Evolutionary conservation across 2,888 invertebrate genomes (phyloP).

Genomic region (Monoplex corrugatus): DNA sequence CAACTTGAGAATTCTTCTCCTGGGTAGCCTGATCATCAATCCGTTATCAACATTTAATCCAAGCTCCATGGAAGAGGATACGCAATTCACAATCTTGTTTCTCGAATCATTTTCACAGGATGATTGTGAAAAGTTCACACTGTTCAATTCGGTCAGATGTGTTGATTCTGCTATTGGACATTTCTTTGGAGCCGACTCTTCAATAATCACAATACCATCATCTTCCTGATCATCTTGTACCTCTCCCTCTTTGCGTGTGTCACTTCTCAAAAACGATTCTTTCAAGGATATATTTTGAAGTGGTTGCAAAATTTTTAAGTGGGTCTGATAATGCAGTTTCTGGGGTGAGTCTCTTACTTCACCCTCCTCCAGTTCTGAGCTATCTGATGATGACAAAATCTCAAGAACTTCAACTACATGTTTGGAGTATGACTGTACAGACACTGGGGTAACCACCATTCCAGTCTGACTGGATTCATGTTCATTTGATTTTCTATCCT

Average conservation of each 20-base stretch:
- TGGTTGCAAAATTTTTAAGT: background rate
- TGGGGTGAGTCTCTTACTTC: constrained; percentile 6
- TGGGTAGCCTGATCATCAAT: too few species aligned
- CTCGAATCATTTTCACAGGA: background rate
- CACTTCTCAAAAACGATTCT: background rate
- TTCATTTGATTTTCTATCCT: background rate
- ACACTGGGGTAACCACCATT: background rate
- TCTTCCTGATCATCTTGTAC: background rate
- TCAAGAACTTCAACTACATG: background rate
- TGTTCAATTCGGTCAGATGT: background rate
- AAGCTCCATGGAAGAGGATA: too few species aligned
- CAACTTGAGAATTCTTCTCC: too few species aligned
- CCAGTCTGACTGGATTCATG: background rate
- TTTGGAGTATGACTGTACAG: too few species aligned
- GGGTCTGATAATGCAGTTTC: background rate
- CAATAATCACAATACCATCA: background rate
- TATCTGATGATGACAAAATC: constrained; percentile 6
- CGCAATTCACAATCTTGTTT: too few species aligned
- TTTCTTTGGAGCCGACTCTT: background rate
- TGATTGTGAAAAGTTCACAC: background rate
- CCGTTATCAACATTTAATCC: too few species aligned
- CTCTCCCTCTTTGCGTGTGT: background rate
- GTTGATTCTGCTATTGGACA: background rate
- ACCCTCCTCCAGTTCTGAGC: background rate
- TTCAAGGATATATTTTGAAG: background rate